Percentiles rank a stretch among this genome's conserved stretches.
phyloP scores from a whole-genome alignment of 2,888 invertebrate genomes.

The Eustalomyia histrio region DNA sequence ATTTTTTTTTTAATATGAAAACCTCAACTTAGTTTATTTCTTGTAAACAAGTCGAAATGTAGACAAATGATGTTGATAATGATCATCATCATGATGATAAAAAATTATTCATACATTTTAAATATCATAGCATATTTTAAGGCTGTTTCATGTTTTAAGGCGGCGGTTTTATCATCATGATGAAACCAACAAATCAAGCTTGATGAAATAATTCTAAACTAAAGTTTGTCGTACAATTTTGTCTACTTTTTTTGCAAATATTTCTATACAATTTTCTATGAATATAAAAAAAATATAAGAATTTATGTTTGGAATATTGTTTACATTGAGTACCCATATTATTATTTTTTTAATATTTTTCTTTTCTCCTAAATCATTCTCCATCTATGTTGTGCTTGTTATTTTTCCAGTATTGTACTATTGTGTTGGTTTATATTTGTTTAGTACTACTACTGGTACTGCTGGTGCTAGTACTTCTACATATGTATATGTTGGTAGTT shows the following conservation, averaged over 20 bases:
- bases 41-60: conserved; percentile 17
- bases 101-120: conserved; percentile 51
- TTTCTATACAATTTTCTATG: not conserved
- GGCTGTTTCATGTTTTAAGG: conserved; percentile 9
- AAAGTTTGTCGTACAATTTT: not conserved
- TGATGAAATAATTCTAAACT: conserved; percentile 33
- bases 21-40: not conserved
- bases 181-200: conserved; percentile 45
- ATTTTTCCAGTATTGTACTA: not conserved
- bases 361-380: not conserved
- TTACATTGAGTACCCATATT: conserved; percentile 32
- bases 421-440: not conserved
- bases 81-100: not conserved
- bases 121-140: conserved; percentile 57
- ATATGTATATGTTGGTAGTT: conserved; percentile 32
- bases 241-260: not conserved
- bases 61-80: conserved; percentile 17
- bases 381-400: not conserved
- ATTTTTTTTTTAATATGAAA: conserved; percentile 20
- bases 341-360: not conserved
- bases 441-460: not conserved
- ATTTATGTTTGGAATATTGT: conserved; percentile 14
- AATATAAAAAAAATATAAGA: not conserved
- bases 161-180: not conserved
- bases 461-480: not conserved